Evolutionary conservation across 2,888 invertebrate genomes (phyloP).

Genomic region (Scrobipalpa atriplicella): DNA sequence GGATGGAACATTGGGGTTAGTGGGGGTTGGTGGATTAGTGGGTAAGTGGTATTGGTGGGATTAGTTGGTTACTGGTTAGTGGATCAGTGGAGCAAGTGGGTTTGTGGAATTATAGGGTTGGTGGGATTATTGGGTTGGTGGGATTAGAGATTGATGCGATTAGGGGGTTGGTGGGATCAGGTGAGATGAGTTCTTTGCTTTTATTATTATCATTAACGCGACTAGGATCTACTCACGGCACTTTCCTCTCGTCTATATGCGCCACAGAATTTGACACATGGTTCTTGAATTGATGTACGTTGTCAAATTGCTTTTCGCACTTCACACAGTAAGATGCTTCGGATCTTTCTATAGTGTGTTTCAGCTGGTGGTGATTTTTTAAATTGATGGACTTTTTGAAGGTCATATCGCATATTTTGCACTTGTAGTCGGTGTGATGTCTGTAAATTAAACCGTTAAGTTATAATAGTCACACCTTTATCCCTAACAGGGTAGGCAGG

Average conservation of each 20-base stretch:
- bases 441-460: neutral
- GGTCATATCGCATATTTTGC: neutral
- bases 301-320: conserved; percentile 18
- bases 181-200: no score
- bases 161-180: neutral
- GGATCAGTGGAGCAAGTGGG: no score
- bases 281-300: neutral
- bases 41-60: no score
- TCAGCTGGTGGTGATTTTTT: neutral
- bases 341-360: neutral
- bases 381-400: neutral
- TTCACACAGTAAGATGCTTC: conserved; percentile 9
- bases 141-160: no score
- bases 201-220: neutral
- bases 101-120: no score
- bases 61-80: no score
- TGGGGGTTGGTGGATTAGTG: no score
- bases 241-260: neutral
- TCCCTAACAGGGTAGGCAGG: no score
- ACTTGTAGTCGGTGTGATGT: neutral
- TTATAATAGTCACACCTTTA: no score
- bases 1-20: no score
- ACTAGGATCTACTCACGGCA: neutral
- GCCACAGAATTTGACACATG: neutral
- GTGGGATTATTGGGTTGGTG: no score